Percentiles rank a stretch among this genome's conserved stretches.
These are phyloP conservation scores for Actias luna DNA, from an alignment of 2,888 invertebrate species.

Conservation along the genomic window DNA sequence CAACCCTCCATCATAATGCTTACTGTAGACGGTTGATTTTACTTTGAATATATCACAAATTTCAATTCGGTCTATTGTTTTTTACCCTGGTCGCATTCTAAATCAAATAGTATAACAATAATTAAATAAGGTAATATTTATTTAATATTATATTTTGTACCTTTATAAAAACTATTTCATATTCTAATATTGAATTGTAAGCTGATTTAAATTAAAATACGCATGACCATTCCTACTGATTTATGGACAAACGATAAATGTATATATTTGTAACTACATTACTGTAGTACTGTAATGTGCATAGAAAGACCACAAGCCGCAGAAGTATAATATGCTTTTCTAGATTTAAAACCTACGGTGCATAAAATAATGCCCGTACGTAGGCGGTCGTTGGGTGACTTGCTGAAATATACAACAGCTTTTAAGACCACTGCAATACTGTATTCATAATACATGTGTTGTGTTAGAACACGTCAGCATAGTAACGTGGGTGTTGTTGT, in stretches of 20 bases:
- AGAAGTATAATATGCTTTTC: not conserved
- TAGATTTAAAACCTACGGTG: not conserved
- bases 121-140: constrained; percentile 11
- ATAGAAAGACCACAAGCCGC: no score
- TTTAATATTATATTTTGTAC: no score
- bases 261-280: no score
- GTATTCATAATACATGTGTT: constrained; percentile 46
- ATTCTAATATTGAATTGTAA: no score
- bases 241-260: no score
- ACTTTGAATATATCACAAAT: not conserved
- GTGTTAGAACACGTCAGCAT: constrained; percentile 46
- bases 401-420: constrained; percentile 39
- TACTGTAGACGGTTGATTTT: not conserved
- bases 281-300: no score
- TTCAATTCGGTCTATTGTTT: not conserved
- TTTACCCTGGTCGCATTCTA: not conserved
- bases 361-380: not conserved
- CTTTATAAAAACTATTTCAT: no score
- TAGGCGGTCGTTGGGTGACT: constrained; percentile 14
- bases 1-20: constrained; percentile 29
- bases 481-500: constrained; percentile 53
- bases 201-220: no score
- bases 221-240: no score
- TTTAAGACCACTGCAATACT: constrained; percentile 47
- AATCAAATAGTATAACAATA: not conserved